Percentiles rank a stretch among this genome's conserved stretches.
These are phyloP conservation scores for Alloscopus bannaensis DNA, from an alignment of 2,888 invertebrate genomes.

Conservation along the genomic window DNA sequence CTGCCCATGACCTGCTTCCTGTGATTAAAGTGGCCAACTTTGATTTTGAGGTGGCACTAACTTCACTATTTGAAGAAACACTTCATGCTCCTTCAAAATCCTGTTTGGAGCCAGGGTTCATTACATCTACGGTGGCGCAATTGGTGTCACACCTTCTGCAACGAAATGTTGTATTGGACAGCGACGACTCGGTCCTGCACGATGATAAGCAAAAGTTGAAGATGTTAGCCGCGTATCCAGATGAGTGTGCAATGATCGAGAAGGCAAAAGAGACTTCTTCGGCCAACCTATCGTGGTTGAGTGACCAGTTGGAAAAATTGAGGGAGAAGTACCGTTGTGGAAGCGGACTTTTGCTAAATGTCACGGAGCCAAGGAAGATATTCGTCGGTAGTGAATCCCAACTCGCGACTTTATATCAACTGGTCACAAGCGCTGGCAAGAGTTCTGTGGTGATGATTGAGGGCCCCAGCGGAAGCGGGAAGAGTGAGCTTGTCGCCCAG, in stretches of 20 bases:
- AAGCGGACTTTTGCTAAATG: not conserved
- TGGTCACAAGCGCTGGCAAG: not conserved
- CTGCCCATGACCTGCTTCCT: not conserved
- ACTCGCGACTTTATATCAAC: not conserved
- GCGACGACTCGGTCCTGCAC: not conserved
- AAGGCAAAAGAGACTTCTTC: not conserved
- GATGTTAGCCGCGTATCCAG: not conserved
- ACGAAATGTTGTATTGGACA: not conserved
- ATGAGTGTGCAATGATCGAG: not conserved
- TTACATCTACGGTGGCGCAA: not conserved
- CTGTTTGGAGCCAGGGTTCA: not conserved
- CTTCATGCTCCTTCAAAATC: not conserved
- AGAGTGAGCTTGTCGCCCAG: conserved; percentile 16
- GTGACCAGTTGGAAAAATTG: not conserved
- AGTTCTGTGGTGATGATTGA: conserved; percentile 23
- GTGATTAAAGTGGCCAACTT: conserved; percentile 14
- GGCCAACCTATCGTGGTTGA: not conserved
- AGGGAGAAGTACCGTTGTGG: not conserved
- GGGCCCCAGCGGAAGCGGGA: conserved; percentile 28
- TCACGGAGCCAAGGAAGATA: not conserved
- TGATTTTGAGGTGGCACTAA: conserved; percentile 10
- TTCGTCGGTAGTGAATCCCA: conserved; percentile 11
- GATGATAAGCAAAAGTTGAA: not conserved
- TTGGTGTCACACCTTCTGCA: not conserved
- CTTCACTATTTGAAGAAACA: not conserved